Conservation (phyloP, 2,113 vertebrate species). For the Scortum barcoo region DNA sequence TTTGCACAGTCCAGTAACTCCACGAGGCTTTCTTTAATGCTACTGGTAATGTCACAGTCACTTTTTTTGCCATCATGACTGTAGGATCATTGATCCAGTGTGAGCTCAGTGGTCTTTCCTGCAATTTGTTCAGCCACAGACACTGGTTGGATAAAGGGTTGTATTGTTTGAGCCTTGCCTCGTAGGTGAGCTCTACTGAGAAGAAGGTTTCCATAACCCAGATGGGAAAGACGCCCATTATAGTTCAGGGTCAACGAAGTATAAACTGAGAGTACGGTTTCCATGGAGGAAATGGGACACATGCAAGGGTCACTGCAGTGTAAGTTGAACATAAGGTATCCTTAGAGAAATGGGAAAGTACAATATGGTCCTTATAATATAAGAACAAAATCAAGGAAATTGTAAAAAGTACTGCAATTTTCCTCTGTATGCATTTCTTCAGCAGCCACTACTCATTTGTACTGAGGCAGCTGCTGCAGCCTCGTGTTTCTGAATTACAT, state of each 20-base stretch:
- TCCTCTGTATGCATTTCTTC: constrained; percentile 3
- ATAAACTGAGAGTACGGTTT: constrained; percentile 52
- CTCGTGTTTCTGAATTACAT: constrained; percentile 1
- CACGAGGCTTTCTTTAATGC: constrained; percentile 53
- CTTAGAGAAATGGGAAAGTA: constrained; percentile 22
- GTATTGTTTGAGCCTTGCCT: constrained; percentile 61
- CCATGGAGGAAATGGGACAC: constrained; percentile 53
- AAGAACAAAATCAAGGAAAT: constrained; percentile 20
- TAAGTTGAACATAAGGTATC: constrained; percentile 28
- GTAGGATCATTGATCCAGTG: constrained; percentile 58
- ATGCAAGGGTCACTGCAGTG: constrained; percentile 36
- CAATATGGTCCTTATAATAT: constrained; percentile 36
- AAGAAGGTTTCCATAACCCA: constrained; percentile 54
- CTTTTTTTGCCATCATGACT: constrained; percentile 50
- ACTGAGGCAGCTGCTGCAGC: neutral
- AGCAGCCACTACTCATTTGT: constrained; percentile 1
- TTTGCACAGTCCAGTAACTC: constrained; percentile 58
- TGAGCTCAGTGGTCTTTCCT: constrained; percentile 65
- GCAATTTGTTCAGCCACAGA: constrained; percentile 61
- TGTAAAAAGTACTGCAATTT: constrained; percentile 4
- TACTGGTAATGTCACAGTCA: constrained; percentile 66
- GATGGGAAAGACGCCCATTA: constrained; percentile 48
- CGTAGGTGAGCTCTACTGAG: constrained; percentile 44
- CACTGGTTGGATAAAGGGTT: constrained; percentile 59
- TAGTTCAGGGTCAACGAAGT: constrained; percentile 36